phyloP scores from a whole-genome alignment of 2,113 vertebrate genomes.

The Uria aalge region DNA sequence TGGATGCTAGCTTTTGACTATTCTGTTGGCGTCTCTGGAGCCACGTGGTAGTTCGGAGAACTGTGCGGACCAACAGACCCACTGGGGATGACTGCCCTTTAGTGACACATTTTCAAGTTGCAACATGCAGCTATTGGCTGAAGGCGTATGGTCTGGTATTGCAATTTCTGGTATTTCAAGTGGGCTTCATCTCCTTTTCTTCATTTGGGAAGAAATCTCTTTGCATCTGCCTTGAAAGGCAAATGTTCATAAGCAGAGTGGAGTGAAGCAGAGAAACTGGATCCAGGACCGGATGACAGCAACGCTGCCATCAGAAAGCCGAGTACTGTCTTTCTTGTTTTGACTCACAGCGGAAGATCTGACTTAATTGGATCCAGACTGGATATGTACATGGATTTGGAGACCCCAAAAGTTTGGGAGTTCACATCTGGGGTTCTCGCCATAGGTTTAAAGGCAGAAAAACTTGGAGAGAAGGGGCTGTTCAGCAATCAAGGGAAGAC shows the following conservation, averaged over 20 bases:
- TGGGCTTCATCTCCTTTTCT: not conserved
- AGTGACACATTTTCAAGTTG: not conserved
- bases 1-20: not conserved
- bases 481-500: fast-evolving
- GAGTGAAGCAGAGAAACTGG: not conserved
- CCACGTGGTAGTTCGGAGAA: not conserved
- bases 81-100: not conserved
- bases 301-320: not conserved
- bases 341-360: not conserved
- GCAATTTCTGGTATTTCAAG: not conserved
- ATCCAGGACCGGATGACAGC: not conserved
- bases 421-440: not conserved
- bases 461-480: not conserved
- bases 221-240: not conserved
- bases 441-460: not conserved
- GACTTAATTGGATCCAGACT: not conserved
- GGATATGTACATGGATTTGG: not conserved
- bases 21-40: not conserved
- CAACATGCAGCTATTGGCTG: not conserved
- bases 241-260: not conserved
- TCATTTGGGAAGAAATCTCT: not conserved
- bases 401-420: not conserved
- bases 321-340: not conserved
- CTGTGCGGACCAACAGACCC: not conserved
- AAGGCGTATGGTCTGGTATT: not conserved